Evolutionary conservation across 2,113 vertebrate species (phyloP).

Genomic region (Xenopus tropicalis): DNA sequence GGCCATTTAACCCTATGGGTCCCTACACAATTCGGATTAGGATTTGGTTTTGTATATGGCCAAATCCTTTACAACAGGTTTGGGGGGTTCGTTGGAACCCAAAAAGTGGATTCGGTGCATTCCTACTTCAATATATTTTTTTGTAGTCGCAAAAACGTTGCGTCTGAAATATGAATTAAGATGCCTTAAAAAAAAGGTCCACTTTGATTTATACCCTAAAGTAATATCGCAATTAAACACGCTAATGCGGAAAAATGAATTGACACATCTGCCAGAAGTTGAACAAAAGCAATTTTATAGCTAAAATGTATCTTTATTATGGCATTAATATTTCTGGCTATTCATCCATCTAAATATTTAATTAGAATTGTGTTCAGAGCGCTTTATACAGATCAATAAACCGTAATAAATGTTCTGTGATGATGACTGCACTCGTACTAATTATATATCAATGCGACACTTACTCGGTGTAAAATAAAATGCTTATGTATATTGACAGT

Average conservation of each 20-base stretch:
- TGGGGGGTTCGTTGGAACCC: no score
- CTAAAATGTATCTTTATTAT: background rate
- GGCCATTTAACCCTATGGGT: no score
- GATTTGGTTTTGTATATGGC: no score
- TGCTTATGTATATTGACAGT: background rate
- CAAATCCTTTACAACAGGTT: no score
- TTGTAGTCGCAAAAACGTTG: background rate
- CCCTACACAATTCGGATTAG: no score
- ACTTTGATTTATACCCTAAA: background rate
- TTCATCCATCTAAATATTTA: slow-evolving; percentile 13
- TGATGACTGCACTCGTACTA: slow-evolving; percentile 17
- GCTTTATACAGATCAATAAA: slow-evolving; percentile 12
- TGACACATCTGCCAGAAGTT: background rate
- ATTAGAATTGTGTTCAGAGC: slow-evolving; percentile 23
- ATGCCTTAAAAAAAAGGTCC: background rate
- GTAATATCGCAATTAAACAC: background rate
- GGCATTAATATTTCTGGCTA: slow-evolving; percentile 8
- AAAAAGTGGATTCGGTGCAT: no score
- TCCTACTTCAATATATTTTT: background rate
- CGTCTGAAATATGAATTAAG: slow-evolving; percentile 3
- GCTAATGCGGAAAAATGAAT: background rate
- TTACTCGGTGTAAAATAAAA: background rate
- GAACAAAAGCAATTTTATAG: background rate
- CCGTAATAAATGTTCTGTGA: slow-evolving; percentile 17
- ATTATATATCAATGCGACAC: slow-evolving; percentile 37